A percentile compares a stretch with the other conserved stretches of the same genome.
Conservation (phyloP, 2,113 vertebrate species). For the Nymphicus hollandicus region DNA sequence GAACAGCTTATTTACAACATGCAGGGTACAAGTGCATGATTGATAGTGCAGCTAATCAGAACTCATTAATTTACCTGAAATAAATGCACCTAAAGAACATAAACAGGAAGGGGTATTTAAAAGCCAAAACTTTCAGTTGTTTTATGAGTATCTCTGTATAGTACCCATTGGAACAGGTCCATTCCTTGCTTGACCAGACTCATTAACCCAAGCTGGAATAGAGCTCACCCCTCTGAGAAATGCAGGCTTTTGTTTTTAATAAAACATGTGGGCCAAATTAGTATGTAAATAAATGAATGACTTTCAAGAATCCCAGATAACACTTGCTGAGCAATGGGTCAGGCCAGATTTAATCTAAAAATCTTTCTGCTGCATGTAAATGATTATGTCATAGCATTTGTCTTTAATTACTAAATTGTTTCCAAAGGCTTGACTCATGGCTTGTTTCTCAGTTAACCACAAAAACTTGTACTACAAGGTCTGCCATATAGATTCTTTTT, state of each 20-base stretch:
- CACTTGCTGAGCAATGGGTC: slow-evolving; percentile 81
- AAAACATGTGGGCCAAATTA: slow-evolving; percentile 80
- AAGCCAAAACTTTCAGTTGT: neutral
- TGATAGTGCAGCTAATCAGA: neutral
- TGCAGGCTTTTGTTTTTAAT: slow-evolving; percentile 63
- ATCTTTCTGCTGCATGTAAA: slow-evolving; percentile 76
- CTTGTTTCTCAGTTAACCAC: slow-evolving; percentile 82
- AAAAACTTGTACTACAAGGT: slow-evolving; percentile 82
- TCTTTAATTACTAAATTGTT: slow-evolving; percentile 83
- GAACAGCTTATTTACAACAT: neutral
- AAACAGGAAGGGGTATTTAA: neutral
- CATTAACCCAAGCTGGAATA: slow-evolving; percentile 46
- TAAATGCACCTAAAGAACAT: neutral
- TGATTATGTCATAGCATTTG: slow-evolving; percentile 86
- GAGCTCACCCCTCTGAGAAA: slow-evolving; percentile 62
- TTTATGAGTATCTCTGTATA: neutral
- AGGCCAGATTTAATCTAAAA: slow-evolving; percentile 80
- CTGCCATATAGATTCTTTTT: slow-evolving; percentile 75
- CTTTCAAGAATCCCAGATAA: slow-evolving; percentile 77
- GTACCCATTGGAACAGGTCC: slow-evolving; percentile 13
- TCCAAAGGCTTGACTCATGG: slow-evolving; percentile 80
- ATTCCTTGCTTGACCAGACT: slow-evolving; percentile 42
- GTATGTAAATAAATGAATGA: slow-evolving; percentile 78
- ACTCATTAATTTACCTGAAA: neutral
- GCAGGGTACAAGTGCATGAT: neutral